Evolutionary conservation across 92 coral and sea anemone genomes (phyloP).

Genomic region (Muricea muricata): DNA sequence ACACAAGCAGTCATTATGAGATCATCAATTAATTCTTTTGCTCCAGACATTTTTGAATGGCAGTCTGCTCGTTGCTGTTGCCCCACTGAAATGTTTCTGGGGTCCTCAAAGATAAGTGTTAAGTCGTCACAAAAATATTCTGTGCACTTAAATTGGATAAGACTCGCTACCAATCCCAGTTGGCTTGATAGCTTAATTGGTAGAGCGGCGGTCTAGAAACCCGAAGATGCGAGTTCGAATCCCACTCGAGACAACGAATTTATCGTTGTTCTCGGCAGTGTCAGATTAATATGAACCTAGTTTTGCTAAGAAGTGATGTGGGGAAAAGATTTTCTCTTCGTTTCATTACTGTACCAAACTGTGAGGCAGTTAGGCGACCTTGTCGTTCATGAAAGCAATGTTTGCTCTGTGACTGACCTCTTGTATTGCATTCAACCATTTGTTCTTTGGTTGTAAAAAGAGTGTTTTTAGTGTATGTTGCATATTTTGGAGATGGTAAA

Average conservation of each 20-base stretch:
- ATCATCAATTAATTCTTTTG: too few relatives aligned
- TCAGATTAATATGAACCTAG: too few relatives aligned
- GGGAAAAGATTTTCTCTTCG: slow-evolving; percentile 12
- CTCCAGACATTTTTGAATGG: not conserved
- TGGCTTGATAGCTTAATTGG: too few relatives aligned
- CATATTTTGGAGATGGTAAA: not conserved
- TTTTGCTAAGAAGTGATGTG: not conserved
- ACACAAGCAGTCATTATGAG: not conserved
- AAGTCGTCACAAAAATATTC: too few relatives aligned
- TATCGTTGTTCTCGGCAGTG: too few relatives aligned
- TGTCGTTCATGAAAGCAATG: not conserved
- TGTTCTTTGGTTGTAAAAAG: not conserved
- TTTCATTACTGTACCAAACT: not conserved
- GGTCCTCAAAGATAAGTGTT: too few relatives aligned
- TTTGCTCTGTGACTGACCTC: not conserved
- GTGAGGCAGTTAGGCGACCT: not conserved
- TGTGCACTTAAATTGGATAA: too few relatives aligned
- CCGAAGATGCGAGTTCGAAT: too few relatives aligned
- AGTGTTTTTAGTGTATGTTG: not conserved
- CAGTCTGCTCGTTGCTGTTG: not conserved
- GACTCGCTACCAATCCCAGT: too few relatives aligned
- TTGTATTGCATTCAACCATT: not conserved
- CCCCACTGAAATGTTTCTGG: not conserved
- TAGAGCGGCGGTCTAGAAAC: too few relatives aligned
- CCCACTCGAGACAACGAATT: too few relatives aligned